Conservation (phyloP, 2,113 vertebrate genomes). For the Solea senegalensis region DNA sequence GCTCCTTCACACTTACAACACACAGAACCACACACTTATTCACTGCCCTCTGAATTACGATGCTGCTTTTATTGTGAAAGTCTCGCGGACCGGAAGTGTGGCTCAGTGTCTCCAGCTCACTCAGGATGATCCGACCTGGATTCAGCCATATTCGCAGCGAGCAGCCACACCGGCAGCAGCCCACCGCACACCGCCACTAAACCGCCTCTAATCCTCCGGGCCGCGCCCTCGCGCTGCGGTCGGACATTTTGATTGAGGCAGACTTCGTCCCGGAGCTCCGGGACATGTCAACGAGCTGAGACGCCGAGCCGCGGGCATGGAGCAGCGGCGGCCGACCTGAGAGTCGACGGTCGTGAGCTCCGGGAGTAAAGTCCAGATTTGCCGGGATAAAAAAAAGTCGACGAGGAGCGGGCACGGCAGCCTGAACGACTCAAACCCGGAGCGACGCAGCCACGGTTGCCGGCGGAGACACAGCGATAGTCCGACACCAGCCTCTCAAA, state of each 20-base stretch:
- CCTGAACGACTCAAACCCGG: conserved; percentile 22
- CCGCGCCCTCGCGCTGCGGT: not conserved
- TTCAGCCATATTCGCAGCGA: conserved; percentile 69
- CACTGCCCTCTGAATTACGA: not conserved
- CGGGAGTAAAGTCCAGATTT: conserved; percentile 73
- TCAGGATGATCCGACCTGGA: conserved; percentile 32
- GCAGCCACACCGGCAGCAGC: conserved; percentile 51
- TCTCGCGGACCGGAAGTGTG: conserved; percentile 14
- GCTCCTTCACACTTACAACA: conserved; percentile 46
- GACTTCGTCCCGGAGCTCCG: conserved; percentile 1
- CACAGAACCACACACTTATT: not conserved
- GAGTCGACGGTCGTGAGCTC: conserved; percentile 66
- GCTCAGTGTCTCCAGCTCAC: not conserved
- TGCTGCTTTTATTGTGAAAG: conserved; percentile 55
- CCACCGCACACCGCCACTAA: conserved; percentile 2
- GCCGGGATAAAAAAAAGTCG: conserved; percentile 72
- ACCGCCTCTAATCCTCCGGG: not conserved
- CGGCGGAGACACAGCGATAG: conserved; percentile 15
- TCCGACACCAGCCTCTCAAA: conserved; percentile 25
- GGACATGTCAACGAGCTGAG: conserved; percentile 20
- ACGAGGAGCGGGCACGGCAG: conserved; percentile 47
- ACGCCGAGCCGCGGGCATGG: conserved; percentile 49
- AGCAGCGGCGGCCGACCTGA: conserved; percentile 58
- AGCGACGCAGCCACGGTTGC: conserved; percentile 26
- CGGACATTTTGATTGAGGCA: not conserved